A percentile compares a stretch with the other conserved stretches of the same genome.
Evolutionary conservation across 2,888 invertebrate species (phyloP).

Genomic region (Eupithecia centaureata): DNA sequence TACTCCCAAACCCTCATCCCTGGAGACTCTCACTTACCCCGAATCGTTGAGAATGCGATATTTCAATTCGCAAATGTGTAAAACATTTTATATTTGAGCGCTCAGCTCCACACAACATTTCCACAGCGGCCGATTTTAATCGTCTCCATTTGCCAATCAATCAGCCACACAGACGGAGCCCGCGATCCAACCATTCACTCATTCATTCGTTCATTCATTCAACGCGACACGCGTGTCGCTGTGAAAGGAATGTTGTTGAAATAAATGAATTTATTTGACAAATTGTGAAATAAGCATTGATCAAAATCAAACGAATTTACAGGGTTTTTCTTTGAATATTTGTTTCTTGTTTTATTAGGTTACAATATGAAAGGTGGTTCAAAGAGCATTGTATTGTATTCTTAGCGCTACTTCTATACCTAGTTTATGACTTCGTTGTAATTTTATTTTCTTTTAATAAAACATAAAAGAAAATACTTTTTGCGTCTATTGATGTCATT

Average conservation of each 20-base stretch:
- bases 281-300: slow-evolving; percentile 20
- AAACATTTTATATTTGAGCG: neutral
- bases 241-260: slow-evolving; percentile 19
- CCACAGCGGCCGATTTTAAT: neutral
- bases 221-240: neutral
- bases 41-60: neutral
- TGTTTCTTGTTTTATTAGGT: no score
- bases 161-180: slow-evolving; percentile 16
- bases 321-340: neutral
- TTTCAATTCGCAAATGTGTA: neutral
- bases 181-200: slow-evolving; percentile 19
- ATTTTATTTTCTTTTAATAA: no score
- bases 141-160: slow-evolving; percentile 17
- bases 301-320: slow-evolving; percentile 8
- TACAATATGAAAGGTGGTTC: slow-evolving; percentile 2
- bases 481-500: neutral
- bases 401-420: neutral
- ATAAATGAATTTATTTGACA: slow-evolving; percentile 11
- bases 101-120: neutral
- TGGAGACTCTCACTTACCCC: neutral
- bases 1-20: no score
- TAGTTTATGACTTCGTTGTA: neutral
- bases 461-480: neutral
- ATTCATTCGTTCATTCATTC: slow-evolving; percentile 20
- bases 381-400: neutral